Percentiles rank a stretch among this genome's conserved stretches.
Conservation (phyloP, 2,888 invertebrate species). For the Embidobia sp. region DNA sequence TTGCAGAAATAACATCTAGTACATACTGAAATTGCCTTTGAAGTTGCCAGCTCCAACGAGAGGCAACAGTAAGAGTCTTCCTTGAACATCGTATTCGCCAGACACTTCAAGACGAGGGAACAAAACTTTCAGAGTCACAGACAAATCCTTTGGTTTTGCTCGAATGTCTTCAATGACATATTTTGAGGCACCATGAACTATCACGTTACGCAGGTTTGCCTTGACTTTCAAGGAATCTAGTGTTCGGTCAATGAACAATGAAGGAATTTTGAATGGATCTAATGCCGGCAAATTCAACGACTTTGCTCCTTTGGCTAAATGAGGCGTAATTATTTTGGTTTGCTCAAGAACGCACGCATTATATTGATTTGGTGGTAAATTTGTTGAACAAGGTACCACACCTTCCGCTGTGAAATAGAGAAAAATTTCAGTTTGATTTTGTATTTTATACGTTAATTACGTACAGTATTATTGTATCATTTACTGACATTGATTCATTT, state of each 20-base stretch:
- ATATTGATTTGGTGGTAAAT: constrained; percentile 69
- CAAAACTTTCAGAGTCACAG: constrained; percentile 80
- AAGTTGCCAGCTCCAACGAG: constrained; percentile 83
- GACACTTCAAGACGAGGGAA: constrained; percentile 82
- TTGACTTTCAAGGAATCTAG: constrained; percentile 87
- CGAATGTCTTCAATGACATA: constrained; percentile 84
- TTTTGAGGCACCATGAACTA: constrained; percentile 85
- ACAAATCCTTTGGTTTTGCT: constrained; percentile 81
- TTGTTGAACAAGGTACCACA: constrained; percentile 73
- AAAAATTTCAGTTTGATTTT: no score
- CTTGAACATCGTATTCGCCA: constrained; percentile 83
- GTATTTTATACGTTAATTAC: no score
- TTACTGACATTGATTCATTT: no score
- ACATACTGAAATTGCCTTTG: constrained; percentile 84
- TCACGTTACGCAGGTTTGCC: constrained; percentile 87
- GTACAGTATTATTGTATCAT: no score
- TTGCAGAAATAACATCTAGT: constrained; percentile 24
- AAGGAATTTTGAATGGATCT: constrained; percentile 88
- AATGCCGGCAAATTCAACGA: constrained; percentile 87
- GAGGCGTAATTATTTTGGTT: constrained; percentile 84
- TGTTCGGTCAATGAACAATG: constrained; percentile 87
- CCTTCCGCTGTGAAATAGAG: constrained; percentile 73
- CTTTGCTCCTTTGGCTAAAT: constrained; percentile 85
- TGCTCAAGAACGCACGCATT: constrained; percentile 84
- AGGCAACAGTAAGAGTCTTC: constrained; percentile 82